Conservation (phyloP, 2,888 invertebrate species). For the Nemurella pictetii region DNA sequence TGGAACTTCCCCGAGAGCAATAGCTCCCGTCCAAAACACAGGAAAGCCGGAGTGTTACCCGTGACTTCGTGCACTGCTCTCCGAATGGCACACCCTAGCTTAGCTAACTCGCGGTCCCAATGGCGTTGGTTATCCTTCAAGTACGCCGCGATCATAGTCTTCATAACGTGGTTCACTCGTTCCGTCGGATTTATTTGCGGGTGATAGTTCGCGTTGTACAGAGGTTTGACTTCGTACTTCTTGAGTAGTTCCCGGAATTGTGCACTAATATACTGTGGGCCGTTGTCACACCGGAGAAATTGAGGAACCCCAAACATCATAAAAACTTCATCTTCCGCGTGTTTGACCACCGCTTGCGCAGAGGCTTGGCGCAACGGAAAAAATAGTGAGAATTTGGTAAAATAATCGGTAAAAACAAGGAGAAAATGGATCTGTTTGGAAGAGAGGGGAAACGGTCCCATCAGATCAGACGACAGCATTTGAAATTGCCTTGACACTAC, state of each 20-base stretch:
- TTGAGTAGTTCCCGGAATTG: background rate
- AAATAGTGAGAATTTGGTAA: background rate
- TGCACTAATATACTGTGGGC: no score
- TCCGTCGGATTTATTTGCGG: conserved; percentile 30
- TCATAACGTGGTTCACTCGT: conserved; percentile 6
- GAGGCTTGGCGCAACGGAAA: background rate
- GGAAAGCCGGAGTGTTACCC: conserved; percentile 1
- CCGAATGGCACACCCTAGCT: background rate
- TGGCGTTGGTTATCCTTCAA: conserved; percentile 17
- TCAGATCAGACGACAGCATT: conserved; percentile 39
- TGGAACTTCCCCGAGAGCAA: background rate
- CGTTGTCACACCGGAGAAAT: background rate
- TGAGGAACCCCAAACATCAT: background rate
- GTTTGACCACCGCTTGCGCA: no score
- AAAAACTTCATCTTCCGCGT: background rate
- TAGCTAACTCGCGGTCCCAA: conserved; percentile 8
- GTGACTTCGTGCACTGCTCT: conserved; percentile 6
- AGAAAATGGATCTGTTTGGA: background rate
- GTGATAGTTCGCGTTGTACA: conserved; percentile 18
- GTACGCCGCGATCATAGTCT: background rate
- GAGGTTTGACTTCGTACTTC: background rate
- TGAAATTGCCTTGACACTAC: conserved; percentile 38
- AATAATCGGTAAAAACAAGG: no score
- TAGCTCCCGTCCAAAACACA: conserved; percentile 17
- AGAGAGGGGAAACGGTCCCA: conserved; percentile 43